Percentiles rank a stretch among this genome's conserved stretches.
These are phyloP conservation scores for fruit fly (Drosophila melanogaster) DNA, from an alignment of 1,140 invertebrate species.

Conservation along the genomic window Release_6_plus_ISO1_MT NT_037436.4:7882001-7882500, in stretches of 20 bases:
- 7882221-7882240: not conserved
- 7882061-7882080: conserved; percentile 34
- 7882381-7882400: conserved; percentile 22
- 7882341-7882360: conserved; percentile 21
- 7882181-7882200: not conserved
- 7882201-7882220: not conserved
- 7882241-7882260: not conserved
- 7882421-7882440: conserved; percentile 5
- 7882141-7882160: not conserved
- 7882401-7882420: not conserved
- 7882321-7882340: conserved; percentile 5
- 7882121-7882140: conserved; percentile 21
- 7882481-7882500: conserved; percentile 3
- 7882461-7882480: conserved; percentile 20
- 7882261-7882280: conserved; percentile 8
- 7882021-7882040: conserved; percentile 13
- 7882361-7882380: conserved; percentile 22
- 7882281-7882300: conserved; percentile 8
- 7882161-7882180: conserved; percentile 5
- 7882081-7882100: conserved; percentile 1
- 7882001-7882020: conserved; percentile 10
- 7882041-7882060: conserved; percentile 5
- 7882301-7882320: conserved; percentile 24
- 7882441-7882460: conserved; percentile 12
- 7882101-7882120: conserved; percentile 1